phyloP scores from a whole-genome alignment of 2,113 vertebrate genomes.

The western clawed frog (Xenopus tropicalis) region UCB_Xtro_10.0 CM004451.2:18978001-18978500 shows the following conservation, averaged over 20 bases:
- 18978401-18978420: too few species aligned
- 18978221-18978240: neutral
- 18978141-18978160: neutral
- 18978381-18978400: too few species aligned
- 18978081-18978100: neutral
- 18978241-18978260: neutral
- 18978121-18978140: neutral
- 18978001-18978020: neutral
- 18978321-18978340: too few species aligned
- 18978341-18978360: too few species aligned
- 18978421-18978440: too few species aligned
- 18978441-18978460: too few species aligned
- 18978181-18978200: neutral
- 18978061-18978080: slow-evolving; percentile 31
- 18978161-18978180: neutral
- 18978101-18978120: neutral
- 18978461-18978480: too few species aligned
- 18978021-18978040: slow-evolving; percentile 32
- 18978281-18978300: neutral
- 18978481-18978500: too few species aligned
- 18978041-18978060: slow-evolving; percentile 14
- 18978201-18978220: too few species aligned
- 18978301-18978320: too few species aligned
- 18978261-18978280: neutral
- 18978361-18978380: too few species aligned